A percentile compares a stretch with the other conserved stretches of the same genome.
Evolutionary conservation across 1,140 invertebrate genomes (phyloP).

Genomic region (Drosophila willistoni): DNA sequence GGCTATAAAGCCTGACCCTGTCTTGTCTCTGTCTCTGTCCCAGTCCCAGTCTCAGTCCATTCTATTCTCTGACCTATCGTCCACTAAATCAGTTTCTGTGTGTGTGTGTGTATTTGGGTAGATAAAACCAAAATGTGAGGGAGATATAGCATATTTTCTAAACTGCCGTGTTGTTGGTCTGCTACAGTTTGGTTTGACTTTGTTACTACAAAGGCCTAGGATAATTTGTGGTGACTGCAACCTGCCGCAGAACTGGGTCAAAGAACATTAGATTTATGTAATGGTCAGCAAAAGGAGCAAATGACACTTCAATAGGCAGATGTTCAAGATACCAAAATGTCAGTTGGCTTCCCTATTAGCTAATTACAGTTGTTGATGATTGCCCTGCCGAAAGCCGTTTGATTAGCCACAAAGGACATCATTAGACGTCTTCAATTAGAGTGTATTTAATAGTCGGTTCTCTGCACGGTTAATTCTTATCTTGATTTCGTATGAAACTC

Average conservation of each 20-base stretch:
- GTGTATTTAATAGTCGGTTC: neutral
- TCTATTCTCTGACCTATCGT: slow-evolving; percentile 13
- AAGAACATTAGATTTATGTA: slow-evolving; percentile 59
- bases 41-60: slow-evolving; percentile 24
- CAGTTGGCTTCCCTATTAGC: neutral
- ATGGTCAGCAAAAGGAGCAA: slow-evolving; percentile 41
- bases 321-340: neutral
- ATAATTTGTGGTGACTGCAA: slow-evolving; percentile 52
- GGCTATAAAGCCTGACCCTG: neutral
- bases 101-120: slow-evolving; percentile 6
- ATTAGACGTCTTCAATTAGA: neutral
- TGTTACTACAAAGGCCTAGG: slow-evolving; percentile 13
- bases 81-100: slow-evolving; percentile 23
- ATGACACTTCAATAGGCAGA: neutral
- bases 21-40: slow-evolving; percentile 4
- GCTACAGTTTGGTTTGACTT: neutral
- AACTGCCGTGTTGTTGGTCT: neutral
- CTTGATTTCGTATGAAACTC: neutral
- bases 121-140: slow-evolving; percentile 4
- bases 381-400: too few relatives aligned
- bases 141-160: slow-evolving; percentile 6
- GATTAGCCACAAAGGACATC: neutral
- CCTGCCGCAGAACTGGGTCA: slow-evolving; percentile 40
- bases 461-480: neutral
- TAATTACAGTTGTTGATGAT: slow-evolving; percentile 7